Conservation (phyloP, 1,140 invertebrate genomes). For the Lysiphlebus fabarum region DNA sequence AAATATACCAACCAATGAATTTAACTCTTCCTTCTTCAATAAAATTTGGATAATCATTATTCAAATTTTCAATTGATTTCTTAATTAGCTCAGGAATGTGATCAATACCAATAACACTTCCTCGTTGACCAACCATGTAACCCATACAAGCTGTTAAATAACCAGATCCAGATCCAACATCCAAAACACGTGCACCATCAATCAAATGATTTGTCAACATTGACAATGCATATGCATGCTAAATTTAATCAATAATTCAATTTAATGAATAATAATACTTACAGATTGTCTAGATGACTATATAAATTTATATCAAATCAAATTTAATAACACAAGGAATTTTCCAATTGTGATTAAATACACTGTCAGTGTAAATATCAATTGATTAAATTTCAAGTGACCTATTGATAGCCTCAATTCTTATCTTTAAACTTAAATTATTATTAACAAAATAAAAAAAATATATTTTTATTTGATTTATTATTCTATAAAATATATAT, state of each 20-base stretch:
- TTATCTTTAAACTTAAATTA: too few relatives aligned
- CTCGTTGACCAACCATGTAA: conserved; percentile 63
- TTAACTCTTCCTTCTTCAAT: conserved; percentile 45
- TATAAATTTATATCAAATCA: too few relatives aligned
- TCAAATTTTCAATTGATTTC: conserved; percentile 41
- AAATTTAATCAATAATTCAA: too few relatives aligned
- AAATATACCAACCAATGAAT: conserved; percentile 44
- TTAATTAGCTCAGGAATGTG: conserved; percentile 67
- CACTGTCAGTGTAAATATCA: too few relatives aligned
- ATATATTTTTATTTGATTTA: too few relatives aligned
- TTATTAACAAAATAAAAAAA: too few relatives aligned
- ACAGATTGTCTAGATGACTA: too few relatives aligned
- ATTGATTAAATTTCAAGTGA: too few relatives aligned
- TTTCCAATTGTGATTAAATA: too few relatives aligned
- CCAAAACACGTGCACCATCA: conserved; percentile 58
- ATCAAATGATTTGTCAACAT: conserved; percentile 45
- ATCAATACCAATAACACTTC: conserved; percentile 66
- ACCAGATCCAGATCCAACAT: conserved; percentile 71
- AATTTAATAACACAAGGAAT: too few relatives aligned
- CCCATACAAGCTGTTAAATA: conserved; percentile 73
- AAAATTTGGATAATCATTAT: conserved; percentile 43
- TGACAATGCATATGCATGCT: conserved; percentile 52
- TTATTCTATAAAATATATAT: too few relatives aligned
- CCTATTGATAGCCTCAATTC: too few relatives aligned
- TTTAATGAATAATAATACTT: neutral